Conservation (phyloP, 2,888 invertebrate species). For the Tinea trinotella region DNA sequence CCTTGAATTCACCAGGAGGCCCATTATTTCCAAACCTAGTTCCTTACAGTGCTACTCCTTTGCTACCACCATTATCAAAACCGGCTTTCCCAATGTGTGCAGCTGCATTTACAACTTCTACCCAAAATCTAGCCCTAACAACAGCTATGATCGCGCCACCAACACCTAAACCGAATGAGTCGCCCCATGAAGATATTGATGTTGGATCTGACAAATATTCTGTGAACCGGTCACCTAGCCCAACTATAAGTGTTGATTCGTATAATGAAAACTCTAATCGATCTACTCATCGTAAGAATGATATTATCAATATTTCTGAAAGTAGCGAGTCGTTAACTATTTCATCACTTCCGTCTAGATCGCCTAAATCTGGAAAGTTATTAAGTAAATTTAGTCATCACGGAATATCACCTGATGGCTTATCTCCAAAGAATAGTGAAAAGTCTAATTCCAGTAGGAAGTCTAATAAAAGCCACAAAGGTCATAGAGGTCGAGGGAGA, state of each 20-base stretch:
- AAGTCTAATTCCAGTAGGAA: slow-evolving; percentile 37
- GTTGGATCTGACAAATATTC: slow-evolving; percentile 50
- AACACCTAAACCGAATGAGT: slow-evolving; percentile 61
- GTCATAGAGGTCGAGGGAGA: slow-evolving; percentile 63
- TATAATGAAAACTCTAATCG: slow-evolving; percentile 36
- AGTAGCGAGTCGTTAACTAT: slow-evolving; percentile 5
- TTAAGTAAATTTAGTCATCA: slow-evolving; percentile 74
- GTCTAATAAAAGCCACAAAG: slow-evolving; percentile 51
- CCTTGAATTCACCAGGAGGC: slow-evolving; percentile 78
- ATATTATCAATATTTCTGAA: not conserved
- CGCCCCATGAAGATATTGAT: slow-evolving; percentile 57
- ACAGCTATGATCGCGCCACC: slow-evolving; percentile 85
- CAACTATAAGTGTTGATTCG: slow-evolving; percentile 51
- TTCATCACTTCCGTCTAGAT: slow-evolving; percentile 40
- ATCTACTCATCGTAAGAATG: not conserved
- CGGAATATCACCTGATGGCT: slow-evolving; percentile 78
- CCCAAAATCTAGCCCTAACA: slow-evolving; percentile 86
- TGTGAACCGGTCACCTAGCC: slow-evolving; percentile 49
- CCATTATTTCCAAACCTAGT: slow-evolving; percentile 75
- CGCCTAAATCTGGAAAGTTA: slow-evolving; percentile 65
- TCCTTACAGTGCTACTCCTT: slow-evolving; percentile 65
- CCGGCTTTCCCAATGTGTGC: slow-evolving; percentile 74
- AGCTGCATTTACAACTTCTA: slow-evolving; percentile 86
- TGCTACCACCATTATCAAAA: slow-evolving; percentile 71
- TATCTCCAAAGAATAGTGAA: slow-evolving; percentile 78